Evolutionary conservation across 1,140 invertebrate genomes (phyloP), one percentile per base, ranked within the genome.

Genomic region (Zeugodacus cucurbitae): DNA sequence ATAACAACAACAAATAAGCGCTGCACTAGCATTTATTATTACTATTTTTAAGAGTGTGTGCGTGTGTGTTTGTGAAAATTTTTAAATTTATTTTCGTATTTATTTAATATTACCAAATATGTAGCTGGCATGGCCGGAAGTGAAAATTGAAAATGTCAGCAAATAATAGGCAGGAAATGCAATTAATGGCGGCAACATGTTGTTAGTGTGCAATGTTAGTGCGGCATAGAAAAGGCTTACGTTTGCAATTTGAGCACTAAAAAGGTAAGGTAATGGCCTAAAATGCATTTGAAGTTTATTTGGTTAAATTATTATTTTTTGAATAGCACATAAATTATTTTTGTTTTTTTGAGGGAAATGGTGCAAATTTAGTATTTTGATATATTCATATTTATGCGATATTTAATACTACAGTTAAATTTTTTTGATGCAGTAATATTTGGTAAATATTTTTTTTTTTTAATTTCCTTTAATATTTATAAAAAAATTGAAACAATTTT

Each of bases 111-210:
- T 48, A 26, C 41, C 26, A 26, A 82, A 82, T 54, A 11, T 82
- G 44, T 29, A 82, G 74, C 41, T n/a, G 4, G 37, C 22, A 74
- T 62, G 37, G 89, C 89, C 89, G 89, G 89, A 89, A 90, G 89
- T 89, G 89, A 90, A 82, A 82, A 91, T 91, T 90, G 90, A 91
- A 91, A 90, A 90, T 91, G 89, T 89, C 90, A 89, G 89, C 67
- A 87, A 89, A 87, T 88, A 89, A 89, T 88, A 54, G 74, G 85
- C 89, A 90, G 89, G 85, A 90, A 91, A 89, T 89, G 89, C 89
- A 91, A 92, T 91, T 90, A 90, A 48, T 82, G 37, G 37, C 26
- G 74, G 41, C 11, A 82, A 82, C 74, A 82, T 82, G 41, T 82
- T 29, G 74, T 22, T 5, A 44, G 29, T 0, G 22, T 7, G 64